Evolutionary conservation across 2,797 vertebrate species (phyloP).

Genomic region (Crax fasciolata): DNA sequence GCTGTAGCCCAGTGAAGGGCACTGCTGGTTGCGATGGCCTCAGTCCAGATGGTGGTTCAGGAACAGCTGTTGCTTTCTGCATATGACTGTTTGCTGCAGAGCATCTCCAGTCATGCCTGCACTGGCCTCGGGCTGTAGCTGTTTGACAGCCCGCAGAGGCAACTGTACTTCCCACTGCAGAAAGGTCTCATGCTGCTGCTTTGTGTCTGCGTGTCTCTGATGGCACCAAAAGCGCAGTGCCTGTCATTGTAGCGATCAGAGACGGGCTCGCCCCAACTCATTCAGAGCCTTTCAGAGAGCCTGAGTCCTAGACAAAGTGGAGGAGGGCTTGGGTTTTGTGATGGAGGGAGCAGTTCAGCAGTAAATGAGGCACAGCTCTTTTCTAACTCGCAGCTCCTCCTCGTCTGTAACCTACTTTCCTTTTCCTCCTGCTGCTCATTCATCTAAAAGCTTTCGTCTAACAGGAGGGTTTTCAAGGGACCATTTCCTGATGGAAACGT

Average conservation of each 20-base stretch:
- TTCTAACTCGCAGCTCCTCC: constrained; percentile 49
- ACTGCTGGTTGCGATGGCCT: background rate
- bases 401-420: constrained; percentile 70
- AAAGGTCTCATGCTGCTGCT: constrained; percentile 47
- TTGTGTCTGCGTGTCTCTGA: background rate
- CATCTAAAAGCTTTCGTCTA: constrained; percentile 59
- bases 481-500: constrained; percentile 30
- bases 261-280: background rate
- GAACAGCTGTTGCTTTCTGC: background rate
- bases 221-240: background rate
- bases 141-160: background rate
- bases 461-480: constrained; percentile 42
- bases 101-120: background rate
- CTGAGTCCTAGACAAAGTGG: constrained; percentile 2
- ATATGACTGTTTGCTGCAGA: background rate
- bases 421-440: constrained; percentile 53
- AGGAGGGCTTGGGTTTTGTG: constrained; percentile 27
- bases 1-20: background rate
- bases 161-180: background rate
- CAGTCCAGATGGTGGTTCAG: background rate
- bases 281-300: constrained; percentile 52
- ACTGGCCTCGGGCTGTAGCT: background rate
- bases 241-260: constrained; percentile 31
- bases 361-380: constrained; percentile 47
- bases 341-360: constrained; percentile 37